Conservation (phyloP, 2,888 invertebrate genomes). For the Trisateles emortualis region DNA sequence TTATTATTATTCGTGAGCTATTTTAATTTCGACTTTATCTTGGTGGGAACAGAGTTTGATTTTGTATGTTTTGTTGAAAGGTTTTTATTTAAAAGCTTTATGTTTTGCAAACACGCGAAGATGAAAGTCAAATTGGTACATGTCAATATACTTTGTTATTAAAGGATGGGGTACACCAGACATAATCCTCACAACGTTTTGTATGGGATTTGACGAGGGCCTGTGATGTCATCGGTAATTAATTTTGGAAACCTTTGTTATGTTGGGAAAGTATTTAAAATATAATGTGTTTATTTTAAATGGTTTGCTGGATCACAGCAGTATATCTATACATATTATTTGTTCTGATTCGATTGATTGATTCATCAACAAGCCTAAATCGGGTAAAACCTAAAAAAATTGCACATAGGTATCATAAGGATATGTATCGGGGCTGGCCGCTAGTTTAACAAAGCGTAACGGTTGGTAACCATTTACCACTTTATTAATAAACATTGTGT, state of each 20-base stretch:
- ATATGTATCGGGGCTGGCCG: no score
- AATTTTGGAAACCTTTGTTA: slow-evolving; percentile 2
- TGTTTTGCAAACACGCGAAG: slow-evolving; percentile 45
- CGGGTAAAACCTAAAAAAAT: no score
- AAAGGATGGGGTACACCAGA: slow-evolving; percentile 15
- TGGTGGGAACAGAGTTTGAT: slow-evolving; percentile 8
- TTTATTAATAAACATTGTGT: no score
- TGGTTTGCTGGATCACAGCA: not conserved
- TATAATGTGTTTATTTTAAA: not conserved
- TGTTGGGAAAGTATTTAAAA: slow-evolving; percentile 3
- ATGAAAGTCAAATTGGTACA: slow-evolving; percentile 38
- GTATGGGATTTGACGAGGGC: slow-evolving; percentile 13
- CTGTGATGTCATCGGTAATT: slow-evolving; percentile 16
- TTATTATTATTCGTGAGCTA: slow-evolving; percentile 26
- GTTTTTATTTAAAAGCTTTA: slow-evolving; percentile 34
- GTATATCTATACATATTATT: no score
- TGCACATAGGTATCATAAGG: no score
- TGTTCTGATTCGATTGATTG: no score
- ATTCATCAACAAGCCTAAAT: no score
- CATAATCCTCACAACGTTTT: slow-evolving; percentile 17
- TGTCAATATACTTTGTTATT: slow-evolving; percentile 38
- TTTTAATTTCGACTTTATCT: slow-evolving; percentile 29
- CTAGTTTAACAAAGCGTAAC: no score
- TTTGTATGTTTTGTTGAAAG: slow-evolving; percentile 15
- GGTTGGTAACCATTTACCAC: no score